Evolutionary conservation across 2,113 vertebrate genomes (phyloP).

Genomic region (Nasalis larvatus): DNA sequence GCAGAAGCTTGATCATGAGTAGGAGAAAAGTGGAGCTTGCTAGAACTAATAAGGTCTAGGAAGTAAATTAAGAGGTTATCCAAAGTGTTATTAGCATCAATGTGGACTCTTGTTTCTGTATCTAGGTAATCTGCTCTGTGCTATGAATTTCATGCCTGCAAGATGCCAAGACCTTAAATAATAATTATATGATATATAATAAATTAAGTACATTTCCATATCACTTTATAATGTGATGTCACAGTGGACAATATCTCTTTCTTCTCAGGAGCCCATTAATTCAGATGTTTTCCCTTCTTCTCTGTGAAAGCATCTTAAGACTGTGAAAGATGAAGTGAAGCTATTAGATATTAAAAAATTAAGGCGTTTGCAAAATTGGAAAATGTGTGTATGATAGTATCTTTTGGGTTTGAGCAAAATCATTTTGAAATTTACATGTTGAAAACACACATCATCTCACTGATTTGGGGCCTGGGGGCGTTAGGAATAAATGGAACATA

Average conservation of each 20-base stretch:
- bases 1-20: not conserved
- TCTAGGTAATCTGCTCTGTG: not conserved
- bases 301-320: not conserved
- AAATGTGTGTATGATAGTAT: not conserved
- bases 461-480: not conserved
- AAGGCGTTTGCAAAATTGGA: not conserved
- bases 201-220: not conserved
- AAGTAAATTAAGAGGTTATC: not conserved
- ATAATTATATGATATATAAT: not conserved
- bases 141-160: not conserved
- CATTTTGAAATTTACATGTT: not conserved
- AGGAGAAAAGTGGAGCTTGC: not conserved
- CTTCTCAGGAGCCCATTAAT: not conserved
- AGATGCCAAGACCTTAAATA: not conserved
- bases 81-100: not conserved
- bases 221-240: not conserved
- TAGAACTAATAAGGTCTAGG: not conserved
- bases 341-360: not conserved
- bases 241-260: not conserved
- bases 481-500: not conserved
- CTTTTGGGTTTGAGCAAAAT: constrained; percentile 28
- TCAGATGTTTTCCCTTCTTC: not conserved
- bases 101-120: not conserved
- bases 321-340: not conserved
- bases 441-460: not conserved